Percentiles rank a stretch among this genome's conserved stretches.
phyloP scores from a whole-genome alignment of 2,797 vertebrate species.

The Pangasius macronema region DNA sequence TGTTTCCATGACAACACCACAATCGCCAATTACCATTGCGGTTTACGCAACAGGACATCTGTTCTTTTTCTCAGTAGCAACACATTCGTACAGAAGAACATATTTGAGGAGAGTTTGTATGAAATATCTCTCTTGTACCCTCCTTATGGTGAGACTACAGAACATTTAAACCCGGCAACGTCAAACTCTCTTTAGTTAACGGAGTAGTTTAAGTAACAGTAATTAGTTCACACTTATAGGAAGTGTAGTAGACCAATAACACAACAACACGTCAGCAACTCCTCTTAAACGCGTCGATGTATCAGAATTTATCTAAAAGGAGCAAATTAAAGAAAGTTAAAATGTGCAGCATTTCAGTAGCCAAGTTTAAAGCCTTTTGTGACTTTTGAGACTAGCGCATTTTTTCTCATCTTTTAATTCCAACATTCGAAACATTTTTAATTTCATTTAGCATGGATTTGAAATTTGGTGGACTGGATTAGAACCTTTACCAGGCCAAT shows the following conservation, averaged over 20 bases:
- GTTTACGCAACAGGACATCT: too few relatives aligned
- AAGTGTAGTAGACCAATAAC: background rate
- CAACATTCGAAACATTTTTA: background rate
- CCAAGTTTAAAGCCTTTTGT: background rate
- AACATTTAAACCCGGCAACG: background rate
- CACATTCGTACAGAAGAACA: background rate
- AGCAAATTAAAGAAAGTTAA: background rate
- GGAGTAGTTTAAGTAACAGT: background rate
- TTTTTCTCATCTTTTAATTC: background rate
- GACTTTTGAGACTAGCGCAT: background rate
- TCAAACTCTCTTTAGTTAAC: too few relatives aligned
- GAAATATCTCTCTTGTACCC: background rate
- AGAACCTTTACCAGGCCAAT: background rate
- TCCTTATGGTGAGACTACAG: background rate
- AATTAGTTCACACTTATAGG: background rate
- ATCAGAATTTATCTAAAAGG: background rate
- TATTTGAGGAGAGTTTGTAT: too few relatives aligned
- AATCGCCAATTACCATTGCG: background rate
- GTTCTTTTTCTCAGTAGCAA: background rate
- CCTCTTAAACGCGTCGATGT: background rate
- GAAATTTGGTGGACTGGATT: background rate
- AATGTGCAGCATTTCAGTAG: background rate
- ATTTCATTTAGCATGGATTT: background rate
- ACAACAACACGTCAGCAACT: background rate
- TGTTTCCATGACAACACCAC: background rate